A percentile compares a stretch with the other conserved stretches of the same genome.
Conservation (phyloP, 2,797 vertebrate species). For the Nasua narica region DNA sequence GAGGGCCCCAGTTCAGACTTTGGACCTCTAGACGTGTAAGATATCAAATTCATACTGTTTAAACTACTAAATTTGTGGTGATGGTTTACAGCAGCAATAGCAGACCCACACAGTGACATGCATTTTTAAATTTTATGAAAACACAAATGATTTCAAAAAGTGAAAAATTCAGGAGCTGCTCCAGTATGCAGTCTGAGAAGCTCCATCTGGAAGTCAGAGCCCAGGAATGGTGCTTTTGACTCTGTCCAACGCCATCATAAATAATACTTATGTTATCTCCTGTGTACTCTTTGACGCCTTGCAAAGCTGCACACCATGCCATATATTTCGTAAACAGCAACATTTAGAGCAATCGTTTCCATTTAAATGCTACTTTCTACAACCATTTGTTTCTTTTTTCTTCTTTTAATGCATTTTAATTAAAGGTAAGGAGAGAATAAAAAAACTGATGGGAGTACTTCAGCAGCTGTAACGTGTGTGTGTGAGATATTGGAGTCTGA, state of each 20-base stretch:
- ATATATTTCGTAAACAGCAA: slow-evolving; percentile 38
- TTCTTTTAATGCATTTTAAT: slow-evolving; percentile 69
- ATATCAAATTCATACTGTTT: background rate
- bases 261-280: background rate
- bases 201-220: background rate
- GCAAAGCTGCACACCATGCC: background rate
- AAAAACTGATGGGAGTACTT: background rate
- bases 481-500: background rate
- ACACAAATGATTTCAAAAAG: background rate
- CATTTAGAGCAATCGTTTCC: slow-evolving; percentile 2
- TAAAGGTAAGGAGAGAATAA: slow-evolving; percentile 68
- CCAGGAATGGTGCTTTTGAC: background rate
- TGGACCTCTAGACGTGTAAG: background rate
- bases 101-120: background rate
- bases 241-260: background rate
- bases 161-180: background rate
- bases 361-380: slow-evolving; percentile 54
- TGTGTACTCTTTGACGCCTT: background rate
- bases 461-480: slow-evolving; percentile 24
- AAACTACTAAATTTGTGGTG: background rate
- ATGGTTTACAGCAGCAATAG: background rate
- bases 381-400: slow-evolving; percentile 58
- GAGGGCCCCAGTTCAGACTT: background rate
- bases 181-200: background rate
- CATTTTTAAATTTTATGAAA: background rate